Base-by-base conservation (phyloP, 2,113 vertebrate species). In the Sardina pilchardus region DNA sequence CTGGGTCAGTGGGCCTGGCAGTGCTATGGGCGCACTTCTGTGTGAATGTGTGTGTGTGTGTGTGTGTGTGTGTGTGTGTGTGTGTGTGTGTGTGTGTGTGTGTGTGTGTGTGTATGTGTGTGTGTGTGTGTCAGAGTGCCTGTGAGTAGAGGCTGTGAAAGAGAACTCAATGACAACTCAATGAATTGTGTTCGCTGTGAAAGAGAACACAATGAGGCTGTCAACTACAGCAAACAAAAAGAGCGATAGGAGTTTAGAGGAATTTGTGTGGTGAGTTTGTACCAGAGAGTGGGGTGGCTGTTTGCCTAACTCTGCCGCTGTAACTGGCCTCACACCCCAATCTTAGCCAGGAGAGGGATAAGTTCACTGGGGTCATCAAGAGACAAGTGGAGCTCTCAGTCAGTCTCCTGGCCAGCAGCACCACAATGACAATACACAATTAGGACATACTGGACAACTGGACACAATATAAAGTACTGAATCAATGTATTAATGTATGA, bases 1-100 rank as follows among this genome's bases (percentile, higher is more conserved):
- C 50, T 92, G 88, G 86, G 93, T 92, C 90, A 92, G 88, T 91
- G 89, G 91, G 91, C 84, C 91, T 92, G 89, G 84, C 90, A 90
- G 86, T 78, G 83, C 26, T 34, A 10, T 78, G 26, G 2, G 30
- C 34, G 3, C 26, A 34, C 9, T 36, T 30, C 12, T 34, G 10
- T 75, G 56, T 63, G 56, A 24, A 1, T n/a, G 21, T 63, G 56
- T 63, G 56, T 63, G 56, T 63, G 21, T 63, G 56, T 63, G 56
- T 63, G 56, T 63, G 56, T 63, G 56, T 24, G 19, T 63, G 19
- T 63, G 56, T 24, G 3, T 63, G 1, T 63, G 19, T 4, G 56
- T 26, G 56, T 63, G 56, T 63, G 24, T 34, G 26, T 75, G 10
- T 75, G 26, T 75, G 30, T 36, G 34, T 85, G 75, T 30, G 43